Evolutionary conservation across 2,113 vertebrate genomes (phyloP).

Genomic region (Poecilia latipinna): DNA sequence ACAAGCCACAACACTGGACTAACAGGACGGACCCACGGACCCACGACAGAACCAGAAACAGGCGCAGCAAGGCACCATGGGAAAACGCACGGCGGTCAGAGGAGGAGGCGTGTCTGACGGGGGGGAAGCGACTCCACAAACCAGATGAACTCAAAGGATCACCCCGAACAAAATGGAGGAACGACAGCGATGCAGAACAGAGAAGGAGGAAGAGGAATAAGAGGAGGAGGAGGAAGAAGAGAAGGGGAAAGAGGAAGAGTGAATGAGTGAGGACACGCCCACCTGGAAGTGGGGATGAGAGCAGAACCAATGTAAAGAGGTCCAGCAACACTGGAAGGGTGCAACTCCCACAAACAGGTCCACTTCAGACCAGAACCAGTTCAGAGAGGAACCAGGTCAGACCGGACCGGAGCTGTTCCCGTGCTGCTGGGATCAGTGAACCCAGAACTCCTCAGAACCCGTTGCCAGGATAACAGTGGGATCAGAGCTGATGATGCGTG

Average conservation of each 20-base stretch:
- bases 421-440: too few species aligned
- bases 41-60: slow-evolving; percentile 73
- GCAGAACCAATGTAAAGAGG: slow-evolving; percentile 57
- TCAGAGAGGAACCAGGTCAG: too few species aligned
- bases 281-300: slow-evolving; percentile 81
- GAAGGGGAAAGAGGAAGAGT: slow-evolving; percentile 11
- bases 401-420: too few species aligned
- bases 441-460: too few species aligned
- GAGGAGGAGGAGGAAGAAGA: slow-evolving; percentile 56
- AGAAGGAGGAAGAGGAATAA: slow-evolving; percentile 55
- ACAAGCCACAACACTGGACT: slow-evolving; percentile 75
- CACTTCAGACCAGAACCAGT: too few species aligned
- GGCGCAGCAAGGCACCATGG: slow-evolving; percentile 70
- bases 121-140: slow-evolving; percentile 63
- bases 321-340: slow-evolving; percentile 74
- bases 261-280: slow-evolving; percentile 75
- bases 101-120: slow-evolving; percentile 69
- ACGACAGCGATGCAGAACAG: slow-evolving; percentile 71
- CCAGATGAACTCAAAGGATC: slow-evolving; percentile 64
- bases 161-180: slow-evolving; percentile 47
- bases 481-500: neutral
- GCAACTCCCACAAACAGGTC: slow-evolving; percentile 78
- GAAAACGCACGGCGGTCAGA: slow-evolving; percentile 62
- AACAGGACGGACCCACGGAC: slow-evolving; percentile 76
- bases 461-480: too few species aligned